These are phyloP conservation scores for Lontra canadensis DNA, from an alignment of 2,113 vertebrate genomes.

Conservation along the genomic window DNA sequence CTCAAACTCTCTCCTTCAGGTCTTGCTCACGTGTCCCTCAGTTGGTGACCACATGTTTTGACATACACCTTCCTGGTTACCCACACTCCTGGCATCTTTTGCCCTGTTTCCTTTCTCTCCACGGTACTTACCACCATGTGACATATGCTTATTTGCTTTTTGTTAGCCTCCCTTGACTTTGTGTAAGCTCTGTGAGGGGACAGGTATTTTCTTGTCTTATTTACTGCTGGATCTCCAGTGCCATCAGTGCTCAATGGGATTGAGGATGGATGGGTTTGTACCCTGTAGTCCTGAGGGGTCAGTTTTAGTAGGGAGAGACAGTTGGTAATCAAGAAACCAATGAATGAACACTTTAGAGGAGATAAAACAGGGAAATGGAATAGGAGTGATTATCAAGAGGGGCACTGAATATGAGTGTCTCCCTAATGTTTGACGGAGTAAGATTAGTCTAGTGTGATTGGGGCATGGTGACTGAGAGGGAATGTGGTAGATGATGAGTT, in stretches of 20 bases:
- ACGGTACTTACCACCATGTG: not conserved
- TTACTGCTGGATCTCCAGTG: not conserved
- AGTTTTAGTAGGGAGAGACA: not conserved
- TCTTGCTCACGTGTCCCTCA: not conserved
- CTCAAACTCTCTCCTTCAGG: not conserved
- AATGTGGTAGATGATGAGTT: rapidly evolving
- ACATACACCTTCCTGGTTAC: not conserved
- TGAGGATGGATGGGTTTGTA: not conserved
- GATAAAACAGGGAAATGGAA: not conserved
- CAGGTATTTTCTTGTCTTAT: not conserved
- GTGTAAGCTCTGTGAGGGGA: not conserved
- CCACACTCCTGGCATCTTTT: not conserved
- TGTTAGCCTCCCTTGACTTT: not conserved
- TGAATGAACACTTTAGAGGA: not conserved
- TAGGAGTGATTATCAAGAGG: not conserved
- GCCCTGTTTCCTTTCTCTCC: not conserved
- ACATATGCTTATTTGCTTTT: not conserved
- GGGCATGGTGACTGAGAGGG: not conserved
- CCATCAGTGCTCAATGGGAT: not conserved
- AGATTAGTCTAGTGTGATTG: not conserved
- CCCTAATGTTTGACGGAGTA: too few species aligned
- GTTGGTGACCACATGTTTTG: not conserved
- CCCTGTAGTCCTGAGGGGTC: not conserved
- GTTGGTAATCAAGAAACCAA: not conserved
- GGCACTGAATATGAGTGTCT: not conserved